A percentile compares a stretch with the other conserved stretches of the same genome.
Conservation (phyloP, 2,888 invertebrate genomes). For the Arge pagana region DNA sequence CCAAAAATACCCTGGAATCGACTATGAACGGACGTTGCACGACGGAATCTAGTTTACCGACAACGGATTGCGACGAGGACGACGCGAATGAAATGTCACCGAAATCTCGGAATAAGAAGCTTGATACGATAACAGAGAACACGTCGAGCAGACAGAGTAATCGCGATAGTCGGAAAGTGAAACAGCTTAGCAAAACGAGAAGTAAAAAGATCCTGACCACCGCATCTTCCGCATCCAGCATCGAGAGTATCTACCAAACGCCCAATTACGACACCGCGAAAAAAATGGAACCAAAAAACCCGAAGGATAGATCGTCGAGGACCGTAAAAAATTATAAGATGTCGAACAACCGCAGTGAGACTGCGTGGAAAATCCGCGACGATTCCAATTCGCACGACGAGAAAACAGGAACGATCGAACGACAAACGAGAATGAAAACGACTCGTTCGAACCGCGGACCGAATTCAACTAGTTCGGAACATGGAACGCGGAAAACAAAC, state of each 20-base stretch:
- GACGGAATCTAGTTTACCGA: background rate
- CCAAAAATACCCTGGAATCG: background rate
- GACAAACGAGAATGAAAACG: background rate
- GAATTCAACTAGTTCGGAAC: too few species aligned
- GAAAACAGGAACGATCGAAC: slow-evolving; percentile 10
- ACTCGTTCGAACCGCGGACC: background rate
- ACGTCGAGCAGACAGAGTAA: background rate
- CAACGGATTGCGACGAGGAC: slow-evolving; percentile 7
- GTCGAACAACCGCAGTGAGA: background rate
- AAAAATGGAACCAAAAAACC: background rate
- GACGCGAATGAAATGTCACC: background rate
- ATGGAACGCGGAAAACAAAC: too few species aligned
- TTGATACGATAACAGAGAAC: slow-evolving; percentile 12
- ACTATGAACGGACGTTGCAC: background rate
- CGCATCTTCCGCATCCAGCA: slow-evolving; percentile 15
- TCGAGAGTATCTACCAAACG: slow-evolving; percentile 7
- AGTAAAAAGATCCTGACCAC: slow-evolving; percentile 9
- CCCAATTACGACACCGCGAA: slow-evolving; percentile 9
- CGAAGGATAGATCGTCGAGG: slow-evolving; percentile 7
- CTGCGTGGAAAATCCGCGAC: background rate
- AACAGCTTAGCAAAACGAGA: slow-evolving; percentile 2
- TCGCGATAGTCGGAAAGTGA: background rate
- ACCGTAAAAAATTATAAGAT: too few species aligned
- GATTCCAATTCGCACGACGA: background rate
- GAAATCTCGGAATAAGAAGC: background rate